Conservation (phyloP, 2,888 invertebrate genomes). For the Cephus runcator region DNA sequence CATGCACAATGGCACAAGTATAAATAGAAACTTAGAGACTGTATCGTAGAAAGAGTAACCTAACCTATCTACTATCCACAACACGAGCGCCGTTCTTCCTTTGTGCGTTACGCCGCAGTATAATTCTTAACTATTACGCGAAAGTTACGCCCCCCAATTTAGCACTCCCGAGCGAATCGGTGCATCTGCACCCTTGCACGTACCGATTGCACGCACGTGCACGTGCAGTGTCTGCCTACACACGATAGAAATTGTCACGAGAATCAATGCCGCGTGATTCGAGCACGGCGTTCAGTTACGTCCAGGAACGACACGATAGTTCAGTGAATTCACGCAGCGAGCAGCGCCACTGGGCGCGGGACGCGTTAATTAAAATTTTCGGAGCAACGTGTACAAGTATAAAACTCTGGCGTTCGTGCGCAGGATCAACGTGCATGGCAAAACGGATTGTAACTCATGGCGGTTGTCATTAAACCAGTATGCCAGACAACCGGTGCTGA, state of each 20-base stretch:
- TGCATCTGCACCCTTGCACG: not conserved
- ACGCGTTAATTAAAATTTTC: not conserved
- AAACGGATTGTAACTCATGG: constrained; percentile 45
- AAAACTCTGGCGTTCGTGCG: not conserved
- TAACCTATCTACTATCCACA: not conserved
- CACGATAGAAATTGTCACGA: not conserved
- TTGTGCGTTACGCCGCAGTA: not conserved
- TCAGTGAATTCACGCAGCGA: not conserved
- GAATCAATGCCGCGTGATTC: not conserved
- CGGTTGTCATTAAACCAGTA: constrained; percentile 57
- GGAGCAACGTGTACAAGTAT: not conserved
- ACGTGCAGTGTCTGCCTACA: not conserved
- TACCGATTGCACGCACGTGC: not conserved
- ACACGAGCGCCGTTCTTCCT: constrained; percentile 2
- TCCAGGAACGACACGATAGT: not conserved
- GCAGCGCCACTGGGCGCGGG: not conserved
- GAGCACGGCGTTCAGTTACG: not conserved
- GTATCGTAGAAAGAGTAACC: not conserved
- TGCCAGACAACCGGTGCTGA: constrained; percentile 56
- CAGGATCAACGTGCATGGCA: not conserved
- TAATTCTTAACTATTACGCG: constrained; percentile 1
- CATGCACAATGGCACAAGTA: not conserved
- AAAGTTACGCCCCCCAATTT: not conserved
- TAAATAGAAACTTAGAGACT: not conserved
- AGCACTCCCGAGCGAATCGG: not conserved